Conservation (phyloP, 2,797 vertebrate species). For the Bovichtus variegatus region DNA sequence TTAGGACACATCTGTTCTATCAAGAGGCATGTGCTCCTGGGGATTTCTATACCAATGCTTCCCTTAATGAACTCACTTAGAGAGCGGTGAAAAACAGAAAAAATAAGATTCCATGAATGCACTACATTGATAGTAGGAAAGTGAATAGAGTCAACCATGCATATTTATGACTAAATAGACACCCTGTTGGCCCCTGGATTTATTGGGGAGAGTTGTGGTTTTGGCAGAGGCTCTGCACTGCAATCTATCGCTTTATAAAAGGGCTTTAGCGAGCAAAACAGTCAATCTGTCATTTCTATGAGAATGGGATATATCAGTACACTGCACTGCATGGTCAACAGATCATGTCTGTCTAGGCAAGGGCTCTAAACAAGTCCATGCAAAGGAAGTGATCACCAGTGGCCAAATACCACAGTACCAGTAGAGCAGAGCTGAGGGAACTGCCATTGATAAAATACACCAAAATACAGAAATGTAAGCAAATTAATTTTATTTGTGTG, state of each 20-base stretch:
- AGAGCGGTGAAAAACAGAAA: not conserved
- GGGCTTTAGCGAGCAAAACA: slow-evolving; percentile 72
- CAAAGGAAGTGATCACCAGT: slow-evolving; percentile 23
- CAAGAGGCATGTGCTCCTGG: slow-evolving; percentile 42
- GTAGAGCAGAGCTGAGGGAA: not conserved
- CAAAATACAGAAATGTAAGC: not conserved
- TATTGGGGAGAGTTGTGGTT: slow-evolving; percentile 71
- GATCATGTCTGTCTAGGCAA: slow-evolving; percentile 48
- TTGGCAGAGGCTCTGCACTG: slow-evolving; percentile 51
- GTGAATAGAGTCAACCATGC: slow-evolving; percentile 72
- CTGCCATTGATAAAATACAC: not conserved
- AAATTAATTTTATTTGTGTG: too few relatives aligned
- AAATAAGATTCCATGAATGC: slow-evolving; percentile 12
- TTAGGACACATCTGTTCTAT: slow-evolving; percentile 69
- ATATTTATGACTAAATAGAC: slow-evolving; percentile 81
- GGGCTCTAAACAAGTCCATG: slow-evolving; percentile 18
- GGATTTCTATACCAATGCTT: slow-evolving; percentile 39
- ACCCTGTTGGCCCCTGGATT: slow-evolving; percentile 64
- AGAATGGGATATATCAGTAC: slow-evolving; percentile 54
- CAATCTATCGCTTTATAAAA: slow-evolving; percentile 80
- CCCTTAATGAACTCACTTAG: slow-evolving; percentile 33
- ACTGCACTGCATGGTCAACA: slow-evolving; percentile 39
- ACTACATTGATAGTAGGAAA: slow-evolving; percentile 1
- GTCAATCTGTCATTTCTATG: slow-evolving; percentile 73
- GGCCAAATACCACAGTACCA: not conserved